phyloP scores from a whole-genome alignment of 2,797 vertebrate genomes.

The Brachyalestes nurse region DNA sequence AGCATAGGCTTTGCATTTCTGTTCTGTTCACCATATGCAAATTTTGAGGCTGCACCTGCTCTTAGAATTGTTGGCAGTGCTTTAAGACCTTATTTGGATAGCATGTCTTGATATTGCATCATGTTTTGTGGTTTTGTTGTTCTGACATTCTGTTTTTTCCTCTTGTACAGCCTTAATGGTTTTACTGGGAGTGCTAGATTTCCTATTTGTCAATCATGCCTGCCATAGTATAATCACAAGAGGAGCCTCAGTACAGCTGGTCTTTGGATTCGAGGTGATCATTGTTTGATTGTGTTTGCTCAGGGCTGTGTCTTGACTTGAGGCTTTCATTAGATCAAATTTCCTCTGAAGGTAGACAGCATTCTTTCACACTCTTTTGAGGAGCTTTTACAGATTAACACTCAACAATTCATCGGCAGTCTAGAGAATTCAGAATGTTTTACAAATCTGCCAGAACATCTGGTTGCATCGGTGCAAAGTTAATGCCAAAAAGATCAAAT shows the following conservation, averaged over 20 bases:
- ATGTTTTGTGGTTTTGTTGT: neutral
- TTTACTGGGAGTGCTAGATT: slow-evolving; percentile 87
- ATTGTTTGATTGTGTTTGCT: slow-evolving; percentile 1
- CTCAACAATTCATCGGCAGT: no score
- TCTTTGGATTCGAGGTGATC: slow-evolving; percentile 95
- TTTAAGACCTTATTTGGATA: slow-evolving; percentile 18
- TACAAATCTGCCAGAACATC: neutral
- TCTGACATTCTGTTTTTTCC: neutral
- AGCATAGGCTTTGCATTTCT: slow-evolving; percentile 23
- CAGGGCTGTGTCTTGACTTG: neutral
- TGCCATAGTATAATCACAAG: slow-evolving; percentile 95
- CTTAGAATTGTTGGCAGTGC: slow-evolving; percentile 30
- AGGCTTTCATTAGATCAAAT: neutral
- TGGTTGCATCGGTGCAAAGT: neutral
- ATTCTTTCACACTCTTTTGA: neutral
- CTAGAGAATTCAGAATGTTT: neutral
- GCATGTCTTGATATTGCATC: slow-evolving; percentile 16
- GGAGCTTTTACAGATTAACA: neutral
- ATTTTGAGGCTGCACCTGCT: slow-evolving; percentile 55
- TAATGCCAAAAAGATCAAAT: neutral
- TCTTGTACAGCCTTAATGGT: slow-evolving; percentile 85
- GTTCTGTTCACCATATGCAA: slow-evolving; percentile 65
- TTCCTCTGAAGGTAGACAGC: neutral
- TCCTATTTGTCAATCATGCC: slow-evolving; percentile 92
- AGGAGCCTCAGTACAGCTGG: slow-evolving; percentile 95